Evolutionary conservation across 2,113 vertebrate species (phyloP).

Genomic region (Lycaon pictus): DNA sequence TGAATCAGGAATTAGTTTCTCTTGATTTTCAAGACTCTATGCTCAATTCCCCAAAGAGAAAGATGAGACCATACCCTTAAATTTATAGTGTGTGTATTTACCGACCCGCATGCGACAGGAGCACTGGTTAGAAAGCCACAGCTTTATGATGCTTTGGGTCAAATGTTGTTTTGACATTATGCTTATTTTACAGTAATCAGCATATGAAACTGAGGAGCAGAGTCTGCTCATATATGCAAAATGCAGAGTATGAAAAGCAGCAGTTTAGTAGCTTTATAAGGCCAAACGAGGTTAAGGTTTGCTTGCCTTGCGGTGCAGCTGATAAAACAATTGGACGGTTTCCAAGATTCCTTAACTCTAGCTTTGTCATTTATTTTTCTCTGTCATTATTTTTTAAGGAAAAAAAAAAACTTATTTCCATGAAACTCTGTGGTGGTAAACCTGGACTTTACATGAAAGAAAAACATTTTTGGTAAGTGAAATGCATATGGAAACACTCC

Average conservation of each 20-base stretch:
- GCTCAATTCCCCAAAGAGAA: conserved; percentile 50
- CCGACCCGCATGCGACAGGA: neutral
- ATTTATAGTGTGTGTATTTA: neutral
- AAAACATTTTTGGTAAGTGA: conserved; percentile 70
- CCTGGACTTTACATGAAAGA: conserved; percentile 71
- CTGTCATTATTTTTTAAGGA: conserved; percentile 75
- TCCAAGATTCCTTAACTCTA: conserved; percentile 81
- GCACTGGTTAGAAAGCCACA: neutral
- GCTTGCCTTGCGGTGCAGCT: conserved; percentile 79
- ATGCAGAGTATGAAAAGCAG: conserved; percentile 67
- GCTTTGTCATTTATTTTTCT: conserved; percentile 82
- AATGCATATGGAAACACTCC: conserved; percentile 74
- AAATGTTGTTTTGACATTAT: conserved; percentile 76
- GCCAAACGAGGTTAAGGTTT: conserved; percentile 76
- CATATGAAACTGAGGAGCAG: conserved; percentile 67
- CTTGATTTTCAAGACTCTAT: conserved; percentile 34
- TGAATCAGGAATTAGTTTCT: conserved; percentile 26
- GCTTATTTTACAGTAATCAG: conserved; percentile 77
- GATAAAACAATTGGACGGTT: conserved; percentile 81
- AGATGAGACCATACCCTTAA: conserved; percentile 57
- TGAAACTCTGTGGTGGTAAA: conserved; percentile 79
- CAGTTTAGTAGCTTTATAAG: conserved; percentile 71
- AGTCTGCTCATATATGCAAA: conserved; percentile 65
- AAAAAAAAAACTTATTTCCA: conserved; percentile 69
- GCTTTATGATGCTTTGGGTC: conserved; percentile 54